These are phyloP conservation scores for Synanthedon vespiformis DNA, from an alignment of 2,888 invertebrate species.

Conservation along the genomic window DNA sequence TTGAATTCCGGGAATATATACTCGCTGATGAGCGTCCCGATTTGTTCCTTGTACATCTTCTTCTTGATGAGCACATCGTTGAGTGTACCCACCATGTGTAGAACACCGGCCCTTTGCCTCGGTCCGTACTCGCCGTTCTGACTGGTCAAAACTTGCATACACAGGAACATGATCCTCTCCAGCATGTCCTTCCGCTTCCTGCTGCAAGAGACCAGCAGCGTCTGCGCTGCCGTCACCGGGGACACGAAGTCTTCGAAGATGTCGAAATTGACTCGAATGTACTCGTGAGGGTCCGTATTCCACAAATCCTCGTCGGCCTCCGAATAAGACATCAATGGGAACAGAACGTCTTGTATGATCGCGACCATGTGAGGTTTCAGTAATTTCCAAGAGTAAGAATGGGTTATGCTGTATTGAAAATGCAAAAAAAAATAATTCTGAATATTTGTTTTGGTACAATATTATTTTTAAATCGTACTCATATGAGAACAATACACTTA, in stretches of 20 bases:
- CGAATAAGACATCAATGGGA: conserved; percentile 96
- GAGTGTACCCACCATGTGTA: conserved; percentile 96
- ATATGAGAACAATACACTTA: not conserved
- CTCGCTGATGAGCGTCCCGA: conserved; percentile 89
- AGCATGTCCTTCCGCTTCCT: conserved; percentile 96
- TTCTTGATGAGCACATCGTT: conserved; percentile 93
- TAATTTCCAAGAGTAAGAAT: conserved; percentile 95
- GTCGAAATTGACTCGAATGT: conserved; percentile 96
- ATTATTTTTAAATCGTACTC: not conserved
- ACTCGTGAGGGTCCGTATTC: conserved; percentile 96
- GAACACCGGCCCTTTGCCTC: conserved; percentile 94
- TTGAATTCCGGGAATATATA: conserved; percentile 95
- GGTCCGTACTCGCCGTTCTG: conserved; percentile 46
- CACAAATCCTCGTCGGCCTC: conserved; percentile 95
- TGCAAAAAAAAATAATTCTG: not conserved
- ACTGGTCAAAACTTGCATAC: conserved; percentile 78
- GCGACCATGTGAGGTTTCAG: conserved; percentile 95
- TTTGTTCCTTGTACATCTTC: conserved; percentile 91
- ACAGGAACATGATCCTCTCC: conserved; percentile 91
- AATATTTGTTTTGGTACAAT: not conserved
- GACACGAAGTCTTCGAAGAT: conserved; percentile 97
- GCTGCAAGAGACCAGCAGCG: conserved; percentile 87
- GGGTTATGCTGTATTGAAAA: conserved; percentile 73
- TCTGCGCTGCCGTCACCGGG: conserved; percentile 94
- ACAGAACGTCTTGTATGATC: conserved; percentile 94